Evolutionary conservation across 1,140 invertebrate genomes (phyloP).

Genomic region (Phortica variegata): DNA sequence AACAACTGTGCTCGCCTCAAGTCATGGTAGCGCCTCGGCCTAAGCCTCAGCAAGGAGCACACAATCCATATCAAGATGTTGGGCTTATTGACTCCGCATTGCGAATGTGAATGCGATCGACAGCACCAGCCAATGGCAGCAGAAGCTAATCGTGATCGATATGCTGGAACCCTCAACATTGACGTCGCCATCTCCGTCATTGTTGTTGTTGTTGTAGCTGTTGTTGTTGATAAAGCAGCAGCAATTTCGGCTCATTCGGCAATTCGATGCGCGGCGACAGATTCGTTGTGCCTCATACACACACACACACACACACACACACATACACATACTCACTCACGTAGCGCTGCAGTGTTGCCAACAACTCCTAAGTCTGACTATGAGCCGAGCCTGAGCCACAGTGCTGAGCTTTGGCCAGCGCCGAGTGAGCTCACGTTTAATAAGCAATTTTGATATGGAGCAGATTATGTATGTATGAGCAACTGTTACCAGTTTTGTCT

Average conservation of each 20-base stretch:
- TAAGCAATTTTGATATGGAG: slow-evolving; percentile 54
- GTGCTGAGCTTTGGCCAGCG: slow-evolving; percentile 6
- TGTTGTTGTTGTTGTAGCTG: too few relatives aligned
- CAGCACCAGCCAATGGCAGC: background rate
- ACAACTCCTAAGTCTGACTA: background rate
- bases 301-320: slow-evolving; percentile 7
- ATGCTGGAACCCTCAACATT: background rate
- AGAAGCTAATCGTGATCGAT: slow-evolving; percentile 40
- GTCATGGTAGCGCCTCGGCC: slow-evolving; percentile 44
- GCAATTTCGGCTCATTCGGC: slow-evolving; percentile 20
- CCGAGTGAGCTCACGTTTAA: slow-evolving; percentile 37
- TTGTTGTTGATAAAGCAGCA: slow-evolving; percentile 41
- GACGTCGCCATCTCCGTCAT: too few relatives aligned
- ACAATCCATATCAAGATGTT: slow-evolving; percentile 35
- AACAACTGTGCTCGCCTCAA: too few relatives aligned
- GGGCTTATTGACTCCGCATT: slow-evolving; percentile 14
- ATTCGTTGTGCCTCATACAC: slow-evolving; percentile 46
- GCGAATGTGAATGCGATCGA: too few relatives aligned
- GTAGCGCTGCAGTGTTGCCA: background rate
- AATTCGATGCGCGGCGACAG: slow-evolving; percentile 38
- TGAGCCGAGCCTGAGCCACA: slow-evolving; percentile 7
- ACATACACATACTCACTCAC: background rate
- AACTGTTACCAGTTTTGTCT: background rate
- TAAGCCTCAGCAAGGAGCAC: too few relatives aligned
- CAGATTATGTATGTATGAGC: slow-evolving; percentile 50